Base-by-base conservation (phyloP, 2,113 vertebrate genomes). In the Oxyruncus cristatus region DNA sequence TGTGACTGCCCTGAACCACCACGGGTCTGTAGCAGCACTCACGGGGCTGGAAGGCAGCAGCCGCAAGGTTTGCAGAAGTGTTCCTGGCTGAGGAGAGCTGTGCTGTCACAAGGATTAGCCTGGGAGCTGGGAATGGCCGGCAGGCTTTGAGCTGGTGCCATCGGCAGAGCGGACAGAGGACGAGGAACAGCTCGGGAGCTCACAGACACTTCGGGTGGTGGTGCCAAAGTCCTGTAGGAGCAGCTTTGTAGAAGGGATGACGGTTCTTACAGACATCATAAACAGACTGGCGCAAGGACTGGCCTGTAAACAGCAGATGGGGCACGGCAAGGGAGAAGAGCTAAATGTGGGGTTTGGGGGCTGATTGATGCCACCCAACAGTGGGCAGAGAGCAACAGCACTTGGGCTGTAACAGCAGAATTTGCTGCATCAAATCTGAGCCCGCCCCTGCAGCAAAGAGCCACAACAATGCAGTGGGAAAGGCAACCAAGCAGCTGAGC, bases 401-500 rank as follows among this genome's bases (percentile, higher is more conserved):
- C 37, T 32, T 42, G 3, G 1, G 55, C 44, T 56, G 1, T 8
- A 30, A 37, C 8, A 19, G 47, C 5, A 74, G 37, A 53, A n/a
- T 21, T 39, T 18, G 23, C 67, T 47, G 53, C 28, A 4, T 11
- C 20, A 59, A 47, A 35, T 15, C 52, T 32, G 73, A 81, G 68
- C 62, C 41, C 12, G 23, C 21, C 18, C 12, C 50, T 67, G 58
- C 67, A 49, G 66, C 66, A 56, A 22, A 74, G 35, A 30, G 55
- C 9, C 5, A 1, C 0, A 1, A 76, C 14, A 22, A 49, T 3
- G 17, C 14, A 22, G 16, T 2, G 23, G 44, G 47, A 56, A 46
- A 52, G 41, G 46, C 16, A 62, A 9, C 49, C 71, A 41, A 33
- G 47, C 14, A 70, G 72, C 35, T 47, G n/a, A 63, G 44, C 66